Base-by-base conservation (phyloP, 2,888 invertebrate species). In the Sinodicranocentrus sp. region DNA sequence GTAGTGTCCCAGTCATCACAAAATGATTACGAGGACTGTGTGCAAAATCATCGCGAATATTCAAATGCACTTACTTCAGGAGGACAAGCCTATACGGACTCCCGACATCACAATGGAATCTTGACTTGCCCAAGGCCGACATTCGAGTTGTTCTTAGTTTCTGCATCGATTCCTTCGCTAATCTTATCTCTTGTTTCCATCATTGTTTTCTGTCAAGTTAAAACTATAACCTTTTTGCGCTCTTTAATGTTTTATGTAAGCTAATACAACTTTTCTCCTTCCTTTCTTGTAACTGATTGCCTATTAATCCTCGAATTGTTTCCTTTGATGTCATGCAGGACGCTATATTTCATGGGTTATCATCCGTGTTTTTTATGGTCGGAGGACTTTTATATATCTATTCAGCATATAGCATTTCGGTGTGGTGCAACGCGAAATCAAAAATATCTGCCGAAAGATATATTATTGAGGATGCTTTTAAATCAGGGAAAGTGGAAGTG, bases 21-120 rank as follows among this genome's bases (percentile, higher is more conserved):
- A 21, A 79, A 70, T 71, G 79, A 79, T 8, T 79, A 71, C 15
- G 79, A 79, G 44, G 71, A 70, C 10, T 79, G 79, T 44, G 6
- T 68, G 1, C 59, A 57, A 5, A 44, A 44, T 61, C 68, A 26
- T 6, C 43, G 44, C 0, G 0, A 43, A 0, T 59, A 57, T 19
- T 26, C 61, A 0, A 43, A 43, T 17, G 10, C 13, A 23, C 21
- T 10, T 25, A 33, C 3, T 6, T 33, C 33, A 6, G 33, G 33
- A n/a, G n/a, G n/a, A n/a, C 33, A 33, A 25, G 1, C 1, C 0
- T 28, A 33, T 63, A 33, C 63, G 10, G 19, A n/a, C 5, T 52
- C 52, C 23, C 15, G 25, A 15, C n/a, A 48, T 23, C 48, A 28
- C 26, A 2, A 2, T 1, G 0, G 70, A 26, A 23, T 17, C 23